Evolutionary conservation across 2,888 invertebrate species (phyloP).

Genomic region (Cosmopolites sordidus): DNA sequence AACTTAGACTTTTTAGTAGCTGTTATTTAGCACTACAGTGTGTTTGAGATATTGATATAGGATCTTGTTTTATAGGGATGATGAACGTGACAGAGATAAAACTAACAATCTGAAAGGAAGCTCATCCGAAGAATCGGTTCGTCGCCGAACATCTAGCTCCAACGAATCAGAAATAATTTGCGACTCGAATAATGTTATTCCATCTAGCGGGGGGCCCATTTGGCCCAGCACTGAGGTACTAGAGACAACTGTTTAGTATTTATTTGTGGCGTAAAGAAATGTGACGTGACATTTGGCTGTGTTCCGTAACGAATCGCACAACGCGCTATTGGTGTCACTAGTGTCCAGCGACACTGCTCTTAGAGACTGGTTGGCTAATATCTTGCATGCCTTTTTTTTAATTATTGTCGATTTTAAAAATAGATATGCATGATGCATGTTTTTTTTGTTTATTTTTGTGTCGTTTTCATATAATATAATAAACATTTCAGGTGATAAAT

Average conservation of each 20-base stretch:
- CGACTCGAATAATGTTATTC: slow-evolving; percentile 8
- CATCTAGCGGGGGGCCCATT: slow-evolving; percentile 13
- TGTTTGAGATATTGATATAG: too few species aligned
- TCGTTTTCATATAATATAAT: slow-evolving; percentile 10
- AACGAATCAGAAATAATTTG: slow-evolving; percentile 49
- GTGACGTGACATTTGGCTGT: slow-evolving; percentile 23
- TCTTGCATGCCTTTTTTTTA: slow-evolving; percentile 17
- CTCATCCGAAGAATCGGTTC: slow-evolving; percentile 60
- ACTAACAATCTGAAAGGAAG: slow-evolving; percentile 56
- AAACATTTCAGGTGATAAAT: not conserved
- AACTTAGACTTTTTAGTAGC: too few species aligned
- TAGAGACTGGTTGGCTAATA: slow-evolving; percentile 13
- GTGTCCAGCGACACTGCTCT: slow-evolving; percentile 8
- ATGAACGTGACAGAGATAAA: slow-evolving; percentile 56
- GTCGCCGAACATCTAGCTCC: slow-evolving; percentile 58
- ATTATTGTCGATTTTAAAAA: slow-evolving; percentile 11
- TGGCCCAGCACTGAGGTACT: slow-evolving; percentile 55
- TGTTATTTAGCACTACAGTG: too few species aligned
- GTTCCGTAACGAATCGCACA: slow-evolving; percentile 17
- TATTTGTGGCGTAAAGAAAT: slow-evolving; percentile 19
- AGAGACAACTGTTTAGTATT: slow-evolving; percentile 61
- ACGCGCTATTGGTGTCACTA: slow-evolving; percentile 7
- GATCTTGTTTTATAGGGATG: slow-evolving; percentile 55
- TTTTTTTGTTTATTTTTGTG: slow-evolving; percentile 14
- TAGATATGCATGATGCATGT: slow-evolving; percentile 16